Conservation (phyloP, 2,888 invertebrate genomes). For the Exephanes ischioxanthus region DNA sequence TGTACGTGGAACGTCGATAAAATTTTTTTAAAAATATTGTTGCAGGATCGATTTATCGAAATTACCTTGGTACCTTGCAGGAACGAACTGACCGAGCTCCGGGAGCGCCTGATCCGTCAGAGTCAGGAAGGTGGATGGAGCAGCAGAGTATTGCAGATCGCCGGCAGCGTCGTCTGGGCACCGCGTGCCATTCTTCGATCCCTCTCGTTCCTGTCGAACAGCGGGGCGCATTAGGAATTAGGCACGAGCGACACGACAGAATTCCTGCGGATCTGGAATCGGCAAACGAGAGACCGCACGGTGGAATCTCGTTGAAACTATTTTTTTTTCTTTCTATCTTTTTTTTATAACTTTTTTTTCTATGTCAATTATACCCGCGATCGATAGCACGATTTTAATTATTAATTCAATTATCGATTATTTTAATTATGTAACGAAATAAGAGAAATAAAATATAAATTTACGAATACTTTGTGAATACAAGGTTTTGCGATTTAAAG, state of each 20-base stretch:
- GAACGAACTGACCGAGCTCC: constrained; percentile 77
- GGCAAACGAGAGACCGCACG: constrained; percentile 21
- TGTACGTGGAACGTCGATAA: constrained; percentile 71
- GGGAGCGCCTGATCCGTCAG: constrained; percentile 76
- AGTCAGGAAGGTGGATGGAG: constrained; percentile 80
- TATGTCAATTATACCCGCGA: constrained; percentile 16
- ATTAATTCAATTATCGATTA: constrained; percentile 43
- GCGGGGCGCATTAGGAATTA: constrained; percentile 53
- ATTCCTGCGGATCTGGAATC: constrained; percentile 17
- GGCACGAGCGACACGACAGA: not conserved
- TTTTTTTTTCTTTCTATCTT: constrained; percentile 38
- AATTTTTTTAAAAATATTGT: not conserved
- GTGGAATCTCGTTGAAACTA: constrained; percentile 7
- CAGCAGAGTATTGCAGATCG: constrained; percentile 80
- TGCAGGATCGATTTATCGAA: not conserved
- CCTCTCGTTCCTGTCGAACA: constrained; percentile 76
- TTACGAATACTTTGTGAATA: not conserved
- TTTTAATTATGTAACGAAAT: constrained; percentile 36
- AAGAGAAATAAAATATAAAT: constrained; percentile 39
- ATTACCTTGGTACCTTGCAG: constrained; percentile 56
- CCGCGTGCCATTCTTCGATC: constrained; percentile 81
- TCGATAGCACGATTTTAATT: not conserved
- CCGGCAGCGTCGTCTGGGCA: constrained; percentile 80
- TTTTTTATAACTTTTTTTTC: constrained; percentile 50
- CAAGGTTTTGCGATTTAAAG: not conserved